Evolutionary conservation across 2,888 invertebrate species (phyloP).

Genomic region (Noctua comes): DNA sequence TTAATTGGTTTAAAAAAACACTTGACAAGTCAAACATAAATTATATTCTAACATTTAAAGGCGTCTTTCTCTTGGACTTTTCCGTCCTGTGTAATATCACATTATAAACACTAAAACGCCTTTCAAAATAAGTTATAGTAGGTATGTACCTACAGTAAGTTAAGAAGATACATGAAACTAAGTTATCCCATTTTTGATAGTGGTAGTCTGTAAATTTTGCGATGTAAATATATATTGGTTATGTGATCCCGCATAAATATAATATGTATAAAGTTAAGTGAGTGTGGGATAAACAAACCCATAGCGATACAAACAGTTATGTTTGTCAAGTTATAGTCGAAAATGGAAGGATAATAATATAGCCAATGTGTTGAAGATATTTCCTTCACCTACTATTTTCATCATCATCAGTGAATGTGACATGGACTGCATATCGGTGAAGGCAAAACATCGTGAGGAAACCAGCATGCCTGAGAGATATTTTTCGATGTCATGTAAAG

Average conservation of each 20-base stretch:
- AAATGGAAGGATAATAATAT: conserved; percentile 31
- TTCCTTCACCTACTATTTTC: neutral
- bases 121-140: neutral
- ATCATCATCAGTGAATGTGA: neutral
- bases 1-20: too few relatives aligned
- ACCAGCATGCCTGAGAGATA: too few relatives aligned
- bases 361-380: too few relatives aligned
- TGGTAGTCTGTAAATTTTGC: conserved; percentile 17
- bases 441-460: too few relatives aligned
- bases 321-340: conserved; percentile 16
- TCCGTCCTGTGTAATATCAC: too few relatives aligned
- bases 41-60: too few relatives aligned
- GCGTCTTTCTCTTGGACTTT: too few relatives aligned
- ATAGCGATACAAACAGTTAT: conserved; percentile 23
- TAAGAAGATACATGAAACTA: conserved; percentile 4
- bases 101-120: neutral
- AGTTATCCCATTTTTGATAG: conserved; percentile 26
- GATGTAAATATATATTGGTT: conserved; percentile 30
- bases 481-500: too few relatives aligned
- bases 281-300: conserved; percentile 41
- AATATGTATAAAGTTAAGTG: conserved; percentile 31
- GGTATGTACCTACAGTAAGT: neutral
- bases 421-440: too few relatives aligned
- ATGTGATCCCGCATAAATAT: conserved; percentile 44
- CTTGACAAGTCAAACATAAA: too few relatives aligned